phyloP scores from a whole-genome alignment of 1,140 invertebrate genomes.

The Oryzaephilus surinamensis region DNA sequence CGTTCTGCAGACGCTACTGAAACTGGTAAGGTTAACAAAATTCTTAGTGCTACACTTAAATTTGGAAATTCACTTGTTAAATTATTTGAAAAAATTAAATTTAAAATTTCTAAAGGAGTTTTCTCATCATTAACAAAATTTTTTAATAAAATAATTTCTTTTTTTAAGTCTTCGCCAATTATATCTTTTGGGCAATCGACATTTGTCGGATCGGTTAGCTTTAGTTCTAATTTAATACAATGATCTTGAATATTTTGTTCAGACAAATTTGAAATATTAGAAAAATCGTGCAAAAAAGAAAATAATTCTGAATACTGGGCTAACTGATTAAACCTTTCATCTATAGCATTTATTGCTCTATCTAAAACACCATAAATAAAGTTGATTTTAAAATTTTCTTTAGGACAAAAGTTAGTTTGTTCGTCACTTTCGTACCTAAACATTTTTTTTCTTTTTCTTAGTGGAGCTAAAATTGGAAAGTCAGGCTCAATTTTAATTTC shows the following conservation, averaged over 20 bases:
- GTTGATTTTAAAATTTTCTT: slow-evolving; percentile 4
- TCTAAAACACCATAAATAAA: slow-evolving; percentile 1
- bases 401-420: neutral
- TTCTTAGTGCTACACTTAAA: slow-evolving; percentile 10
- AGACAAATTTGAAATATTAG: no score
- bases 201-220: no score
- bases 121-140: neutral
- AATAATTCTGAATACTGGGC: neutral
- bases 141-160: neutral
- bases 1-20: slow-evolving; percentile 16
- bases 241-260: no score
- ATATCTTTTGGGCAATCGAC: no score
- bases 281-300: neutral
- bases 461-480: neutral
- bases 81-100: slow-evolving; percentile 9
- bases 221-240: no score
- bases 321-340: slow-evolving; percentile 4
- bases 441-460: neutral
- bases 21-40: slow-evolving; percentile 19
- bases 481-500: neutral
- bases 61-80: slow-evolving; percentile 7
- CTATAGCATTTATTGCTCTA: neutral
- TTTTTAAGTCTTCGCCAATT: neutral
- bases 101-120: slow-evolving; percentile 1
- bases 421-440: slow-evolving; percentile 5